Conservation (phyloP, 1,140 invertebrate species). For the Platyscapa corneri region DNA sequence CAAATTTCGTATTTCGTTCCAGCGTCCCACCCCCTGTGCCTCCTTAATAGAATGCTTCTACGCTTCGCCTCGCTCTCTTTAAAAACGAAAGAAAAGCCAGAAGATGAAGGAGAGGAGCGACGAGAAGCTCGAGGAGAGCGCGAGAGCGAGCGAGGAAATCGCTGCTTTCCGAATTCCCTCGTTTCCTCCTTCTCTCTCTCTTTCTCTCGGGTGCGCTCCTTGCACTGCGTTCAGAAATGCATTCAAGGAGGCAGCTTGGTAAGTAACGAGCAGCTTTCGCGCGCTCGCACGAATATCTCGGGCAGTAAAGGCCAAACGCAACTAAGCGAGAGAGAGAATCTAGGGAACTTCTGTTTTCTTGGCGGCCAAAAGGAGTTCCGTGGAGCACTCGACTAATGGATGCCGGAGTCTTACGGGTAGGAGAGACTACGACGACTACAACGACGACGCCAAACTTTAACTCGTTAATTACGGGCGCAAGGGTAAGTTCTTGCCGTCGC, state of each 20-base stretch:
- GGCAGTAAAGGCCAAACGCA: conserved; percentile 44
- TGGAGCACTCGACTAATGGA: conserved; percentile 74
- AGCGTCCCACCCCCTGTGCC: neutral
- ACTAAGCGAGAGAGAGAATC: conserved; percentile 30
- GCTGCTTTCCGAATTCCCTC: conserved; percentile 47
- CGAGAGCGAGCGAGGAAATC: conserved; percentile 35
- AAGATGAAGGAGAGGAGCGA: neutral
- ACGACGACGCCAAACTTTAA: conserved; percentile 75
- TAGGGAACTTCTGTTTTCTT: conserved; percentile 68
- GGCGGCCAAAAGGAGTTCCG: conserved; percentile 74
- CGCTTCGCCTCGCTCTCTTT: neutral
- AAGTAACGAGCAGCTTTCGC: conserved; percentile 51
- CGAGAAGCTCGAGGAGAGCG: neutral
- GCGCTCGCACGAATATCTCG: neutral
- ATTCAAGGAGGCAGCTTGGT: conserved; percentile 39
- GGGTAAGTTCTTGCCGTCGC: conserved; percentile 75
- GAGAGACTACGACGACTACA: conserved; percentile 54
- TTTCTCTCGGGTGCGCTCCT: neutral
- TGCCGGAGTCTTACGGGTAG: conserved; percentile 69
- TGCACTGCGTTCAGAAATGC: conserved; percentile 32
- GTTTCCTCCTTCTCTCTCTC: neutral
- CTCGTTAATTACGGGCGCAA: conserved; percentile 75
- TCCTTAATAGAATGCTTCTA: conserved; percentile 26
- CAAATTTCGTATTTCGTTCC: conserved; percentile 18
- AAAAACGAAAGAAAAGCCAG: neutral